Evolutionary conservation across 1,140 invertebrate genomes (phyloP).

Genomic region (Macrosteles quadrilineatus): DNA sequence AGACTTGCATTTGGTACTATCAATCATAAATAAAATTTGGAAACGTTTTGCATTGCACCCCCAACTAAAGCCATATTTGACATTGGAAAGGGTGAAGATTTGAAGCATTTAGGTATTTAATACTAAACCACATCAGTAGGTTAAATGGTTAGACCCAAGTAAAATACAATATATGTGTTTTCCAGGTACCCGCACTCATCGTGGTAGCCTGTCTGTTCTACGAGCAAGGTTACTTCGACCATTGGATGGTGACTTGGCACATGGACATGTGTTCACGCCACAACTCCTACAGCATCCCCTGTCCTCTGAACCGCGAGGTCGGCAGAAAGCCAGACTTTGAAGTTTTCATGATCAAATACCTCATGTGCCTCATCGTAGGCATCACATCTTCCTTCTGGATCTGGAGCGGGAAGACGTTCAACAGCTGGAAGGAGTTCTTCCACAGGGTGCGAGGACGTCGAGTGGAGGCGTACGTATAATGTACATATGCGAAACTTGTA

Average conservation of each 20-base stretch:
- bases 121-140: too few species aligned
- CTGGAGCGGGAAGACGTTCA: slow-evolving; percentile 95
- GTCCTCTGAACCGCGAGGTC: slow-evolving; percentile 58
- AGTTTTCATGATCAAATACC: slow-evolving; percentile 93
- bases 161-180: too few species aligned
- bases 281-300: slow-evolving; percentile 68
- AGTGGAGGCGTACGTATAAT: slow-evolving; percentile 70
- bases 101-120: too few species aligned
- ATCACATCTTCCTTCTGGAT: slow-evolving; percentile 98
- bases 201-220: slow-evolving; percentile 97
- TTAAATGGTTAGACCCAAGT: too few species aligned
- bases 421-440: slow-evolving; percentile 89
- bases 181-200: slow-evolving; percentile 79
- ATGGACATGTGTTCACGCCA: slow-evolving; percentile 70
- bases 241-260: slow-evolving; percentile 93
- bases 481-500: neutral
- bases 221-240: slow-evolving; percentile 88
- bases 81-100: too few species aligned
- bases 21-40: too few species aligned
- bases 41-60: too few species aligned
- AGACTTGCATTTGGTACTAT: too few species aligned
- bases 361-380: slow-evolving; percentile 96
- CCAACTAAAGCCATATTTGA: too few species aligned
- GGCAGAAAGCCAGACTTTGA: slow-evolving; percentile 70
- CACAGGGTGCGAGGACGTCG: slow-evolving; percentile 68